Base-by-base conservation (phyloP, 1,140 invertebrate genomes). In the Muscidifurax raptorellus region DNA sequence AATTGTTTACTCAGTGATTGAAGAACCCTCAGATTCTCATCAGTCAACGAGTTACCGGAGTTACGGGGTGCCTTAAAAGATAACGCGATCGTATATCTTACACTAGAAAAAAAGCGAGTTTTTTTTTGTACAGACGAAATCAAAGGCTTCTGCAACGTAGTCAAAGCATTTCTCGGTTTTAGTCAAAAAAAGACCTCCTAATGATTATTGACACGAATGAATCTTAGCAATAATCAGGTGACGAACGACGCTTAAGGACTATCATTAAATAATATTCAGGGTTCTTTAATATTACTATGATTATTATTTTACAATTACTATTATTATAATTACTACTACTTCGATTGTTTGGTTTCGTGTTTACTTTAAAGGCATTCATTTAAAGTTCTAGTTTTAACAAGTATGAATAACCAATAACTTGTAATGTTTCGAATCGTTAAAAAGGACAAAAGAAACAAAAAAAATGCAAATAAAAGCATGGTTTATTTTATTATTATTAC, bases 301-400 rank as follows among this genome's bases (percentile, higher is more conserved):
- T 76, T 86, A 52, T 82, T 74, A 69, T 85, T 66, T 76, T 78
- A 80, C 28, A 0, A 74, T 44, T 44, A 84, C 36, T 28, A 83
- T 22, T 28, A 75, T 30, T 84, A 80, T 28, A 44, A 69, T 18
- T 72, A 79, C 28, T 78, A 67, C 25, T 82, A 82, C 44, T 79
- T 74, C 87, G 89, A 89, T 89, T 90, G 81, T 91, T 90, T 78
- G 78, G 85, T 90, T 90, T 90, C 89, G 87, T 87, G 84, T 89
- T n/a, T 90, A 90, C 84, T 90, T 88, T 89, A 90, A 89, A 90
- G 75, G 85, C 89, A 90, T 88, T 90, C 86, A 81, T 89, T 88
- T 86, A 87, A 88, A 85, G 84, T 88, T 86, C 81, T 89, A 90
- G 77, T 88, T 90, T 86, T 88, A 88, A 90, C 27, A 86, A 75